Base-by-base conservation (phyloP, 2,113 vertebrate species). In the Solenodon paradoxus region DNA sequence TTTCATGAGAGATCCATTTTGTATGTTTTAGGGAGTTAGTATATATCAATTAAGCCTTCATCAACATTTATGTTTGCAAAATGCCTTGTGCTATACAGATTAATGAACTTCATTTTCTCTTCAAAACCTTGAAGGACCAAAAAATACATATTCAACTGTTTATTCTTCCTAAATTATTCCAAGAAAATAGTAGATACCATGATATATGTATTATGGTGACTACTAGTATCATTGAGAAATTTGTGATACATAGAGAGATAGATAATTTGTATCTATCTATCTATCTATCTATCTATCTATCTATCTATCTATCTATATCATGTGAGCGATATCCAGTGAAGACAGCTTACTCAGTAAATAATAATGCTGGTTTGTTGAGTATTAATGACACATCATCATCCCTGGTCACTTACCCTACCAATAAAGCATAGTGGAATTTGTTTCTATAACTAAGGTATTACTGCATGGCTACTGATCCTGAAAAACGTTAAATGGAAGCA, bases 21-120 rank as follows among this genome's bases (percentile, higher is more conserved):
- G n/a, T 78, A 55, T 71, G 35, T 66, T 38, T 86, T 64, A 82
- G 57, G n/a, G 13, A 75, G 61, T 74, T 66, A 55, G 69, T 89
- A 66, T 49, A 38, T 81, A 91, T 71, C 9, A 85, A 15, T 94
- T 96, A 88, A 38, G 17, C 19, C 2, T 89, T 90, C 35, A 49
- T 85, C 26, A 81, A 51, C 6, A 90, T 79, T 93, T 94, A 79
- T 55, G 28, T 79, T 55, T 92, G 15, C 35, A 94, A 82, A 95
- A 90, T 82, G 20, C 17, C 96, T 74, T 85, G 13, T 77, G 3
- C 59, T 72, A 15, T 45, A 53, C 5, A 51, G 69, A 75, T 81
- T 63, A 94, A 32, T 81, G 47, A 77, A 75, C 63, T 12, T 71
- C 61, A 61, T 75, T 92, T 81, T 94, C 40, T 30, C 5, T 13